These are phyloP conservation scores for Eristalis tenax DNA, from an alignment of 2,888 invertebrate genomes.

Conservation along the genomic window DNA sequence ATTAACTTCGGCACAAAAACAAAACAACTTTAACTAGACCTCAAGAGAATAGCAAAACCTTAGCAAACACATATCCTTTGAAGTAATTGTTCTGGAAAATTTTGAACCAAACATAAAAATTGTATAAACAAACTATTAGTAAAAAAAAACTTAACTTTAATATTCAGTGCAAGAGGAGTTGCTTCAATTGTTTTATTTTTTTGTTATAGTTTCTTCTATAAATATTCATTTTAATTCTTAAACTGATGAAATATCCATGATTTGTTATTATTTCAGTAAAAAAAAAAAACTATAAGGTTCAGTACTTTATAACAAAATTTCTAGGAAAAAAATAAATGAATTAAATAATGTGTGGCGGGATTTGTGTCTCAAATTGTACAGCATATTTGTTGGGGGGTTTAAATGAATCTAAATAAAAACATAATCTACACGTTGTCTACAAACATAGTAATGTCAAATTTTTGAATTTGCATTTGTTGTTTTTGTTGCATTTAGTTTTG, in stretches of 20 bases:
- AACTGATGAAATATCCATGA: constrained; percentile 22
- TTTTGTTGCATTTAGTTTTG: constrained; percentile 78
- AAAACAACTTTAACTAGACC: no score
- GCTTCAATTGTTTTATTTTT: constrained; percentile 23
- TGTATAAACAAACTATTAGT: constrained; percentile 8
- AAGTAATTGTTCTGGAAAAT: constrained; percentile 22
- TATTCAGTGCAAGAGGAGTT: constrained; percentile 27
- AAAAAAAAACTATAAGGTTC: background rate
- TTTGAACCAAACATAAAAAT: constrained; percentile 39
- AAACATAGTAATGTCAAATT: constrained; percentile 50
- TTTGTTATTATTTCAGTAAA: constrained; percentile 21
- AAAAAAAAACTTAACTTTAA: constrained; percentile 30
- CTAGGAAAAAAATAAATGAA: constrained; percentile 5
- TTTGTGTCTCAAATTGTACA: constrained; percentile 45
- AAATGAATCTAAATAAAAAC: constrained; percentile 30
- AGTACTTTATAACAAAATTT: background rate
- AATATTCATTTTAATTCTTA: constrained; percentile 27
- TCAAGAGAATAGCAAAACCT: background rate
- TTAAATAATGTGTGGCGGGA: constrained; percentile 47
- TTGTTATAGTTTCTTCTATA: constrained; percentile 22
- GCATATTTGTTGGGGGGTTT: constrained; percentile 13
- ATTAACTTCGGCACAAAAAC: background rate
- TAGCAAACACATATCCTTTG: background rate
- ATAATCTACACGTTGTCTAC: constrained; percentile 21
- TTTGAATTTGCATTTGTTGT: constrained; percentile 66